Evolutionary conservation across 2,797 vertebrate species (phyloP).

Genomic region (Columba guinea): DNA sequence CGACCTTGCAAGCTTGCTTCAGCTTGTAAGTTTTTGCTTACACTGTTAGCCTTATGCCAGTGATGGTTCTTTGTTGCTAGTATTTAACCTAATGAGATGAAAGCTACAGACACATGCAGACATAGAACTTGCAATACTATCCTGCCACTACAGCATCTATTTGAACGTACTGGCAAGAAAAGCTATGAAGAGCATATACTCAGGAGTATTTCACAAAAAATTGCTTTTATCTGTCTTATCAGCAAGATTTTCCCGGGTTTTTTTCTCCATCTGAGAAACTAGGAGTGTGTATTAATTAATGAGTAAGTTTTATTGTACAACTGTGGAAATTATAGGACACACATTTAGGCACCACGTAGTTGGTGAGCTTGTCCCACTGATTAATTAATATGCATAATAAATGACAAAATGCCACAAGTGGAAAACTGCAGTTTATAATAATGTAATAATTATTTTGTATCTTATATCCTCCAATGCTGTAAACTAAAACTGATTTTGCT

Average conservation of each 20-base stretch:
- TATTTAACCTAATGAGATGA: not conserved
- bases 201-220: not conserved
- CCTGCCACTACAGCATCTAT: not conserved
- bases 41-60: not conserved
- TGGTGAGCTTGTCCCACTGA: not conserved
- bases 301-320: not conserved
- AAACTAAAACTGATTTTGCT: not conserved
- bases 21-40: not conserved
- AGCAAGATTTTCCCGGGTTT: not conserved
- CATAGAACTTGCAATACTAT: not conserved
- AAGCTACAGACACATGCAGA: not conserved
- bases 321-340: not conserved
- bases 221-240: not conserved
- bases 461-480: not conserved
- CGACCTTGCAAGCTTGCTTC: not conserved
- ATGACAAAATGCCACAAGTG: not conserved
- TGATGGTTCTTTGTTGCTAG: not conserved
- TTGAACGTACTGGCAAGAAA: not conserved
- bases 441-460: not conserved
- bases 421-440: not conserved
- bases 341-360: not conserved
- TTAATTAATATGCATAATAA: constrained; percentile 4
- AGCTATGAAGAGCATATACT: not conserved
- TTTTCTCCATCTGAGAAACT: not conserved
- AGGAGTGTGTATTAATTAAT: not conserved